Conservation (phyloP, 1,140 invertebrate species). For the Papilio xuthus region DNA sequence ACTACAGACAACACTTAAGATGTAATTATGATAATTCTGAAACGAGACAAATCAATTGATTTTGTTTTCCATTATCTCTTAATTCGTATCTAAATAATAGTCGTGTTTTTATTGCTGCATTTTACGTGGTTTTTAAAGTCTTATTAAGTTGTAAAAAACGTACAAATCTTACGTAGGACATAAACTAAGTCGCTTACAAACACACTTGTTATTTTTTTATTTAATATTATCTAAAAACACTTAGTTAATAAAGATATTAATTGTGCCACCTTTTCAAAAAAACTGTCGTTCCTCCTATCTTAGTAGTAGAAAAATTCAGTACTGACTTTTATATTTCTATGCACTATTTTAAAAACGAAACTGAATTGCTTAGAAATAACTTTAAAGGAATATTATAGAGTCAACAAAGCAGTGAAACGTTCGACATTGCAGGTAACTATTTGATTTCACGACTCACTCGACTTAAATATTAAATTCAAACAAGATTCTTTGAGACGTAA, state of each 20-base stretch:
- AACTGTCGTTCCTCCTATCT: background rate
- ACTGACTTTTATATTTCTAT: background rate
- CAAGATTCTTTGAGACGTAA: constrained; percentile 31
- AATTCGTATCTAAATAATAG: background rate
- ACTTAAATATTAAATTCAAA: constrained; percentile 32
- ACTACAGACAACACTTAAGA: constrained; percentile 18
- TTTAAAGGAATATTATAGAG: constrained; percentile 12
- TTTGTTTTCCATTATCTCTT: background rate
- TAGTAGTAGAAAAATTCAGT: background rate
- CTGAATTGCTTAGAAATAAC: background rate
- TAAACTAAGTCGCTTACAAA: too few relatives aligned
- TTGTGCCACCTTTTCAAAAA: background rate
- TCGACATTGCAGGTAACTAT: constrained; percentile 24
- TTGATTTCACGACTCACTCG: constrained; percentile 28
- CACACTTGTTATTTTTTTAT: too few relatives aligned
- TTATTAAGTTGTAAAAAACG: background rate
- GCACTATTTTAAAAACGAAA: background rate
- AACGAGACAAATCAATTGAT: constrained; percentile 21
- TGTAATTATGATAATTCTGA: constrained; percentile 9
- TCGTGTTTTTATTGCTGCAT: background rate
- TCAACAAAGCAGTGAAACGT: constrained; percentile 12
- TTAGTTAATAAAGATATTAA: too few relatives aligned
- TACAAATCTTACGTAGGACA: too few relatives aligned
- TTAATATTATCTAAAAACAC: too few relatives aligned
- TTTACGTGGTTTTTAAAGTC: background rate